Base-by-base conservation (phyloP, 2,797 vertebrate species). In the Alfaro cultratus region DNA sequence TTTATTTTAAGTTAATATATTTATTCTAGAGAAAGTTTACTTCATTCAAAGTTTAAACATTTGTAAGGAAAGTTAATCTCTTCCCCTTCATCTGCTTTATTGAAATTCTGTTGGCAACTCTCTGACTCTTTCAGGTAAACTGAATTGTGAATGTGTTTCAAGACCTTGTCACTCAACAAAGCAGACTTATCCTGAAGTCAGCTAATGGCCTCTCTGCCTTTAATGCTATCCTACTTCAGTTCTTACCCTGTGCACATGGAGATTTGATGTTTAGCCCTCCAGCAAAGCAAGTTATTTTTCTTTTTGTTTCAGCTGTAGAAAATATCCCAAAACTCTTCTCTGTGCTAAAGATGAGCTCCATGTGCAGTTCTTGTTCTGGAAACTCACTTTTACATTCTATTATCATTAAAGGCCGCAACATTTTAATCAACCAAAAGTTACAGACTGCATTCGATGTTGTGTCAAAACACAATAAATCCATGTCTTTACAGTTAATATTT, bases 111-210 rank as follows among this genome's bases (percentile, higher is more conserved):
- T 45, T 47, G 45, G 45, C 8, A 31, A 29, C 45, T 72, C 68
- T 29, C 68, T 45, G 13, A 72, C 43, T 72, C 45, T 29, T 45
- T 46, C 43, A 72, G 45, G 45, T 47, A 72, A 29, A 72, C 47
- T 72, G 26, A 46, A 72, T 72, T 46, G 70, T 47, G 29, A 46
- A 72, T 31, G n/a, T 46, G 43, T 72, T 72, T n/a, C 15, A 72
- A 26, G 29, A 45, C 45, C 26, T 46, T 72, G 43, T 72, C 70
- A 31, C 70, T 72, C 67, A 70, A 39, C 67, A n/a, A 43, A 70
- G 39, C 67, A 70, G 67, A 68, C 67, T 43, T 26, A 68, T 68
- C 67, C 67, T 43, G 67, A 68, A 68, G 67, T 26, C 67, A 41
- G 67, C 39, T 43, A 68, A 68, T 68, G 43, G 67, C 39, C 67